Percentiles rank a stretch among this genome's conserved stretches.
Conservation (phyloP, 2,113 vertebrate species). For the Apeltes quadracus region DNA sequence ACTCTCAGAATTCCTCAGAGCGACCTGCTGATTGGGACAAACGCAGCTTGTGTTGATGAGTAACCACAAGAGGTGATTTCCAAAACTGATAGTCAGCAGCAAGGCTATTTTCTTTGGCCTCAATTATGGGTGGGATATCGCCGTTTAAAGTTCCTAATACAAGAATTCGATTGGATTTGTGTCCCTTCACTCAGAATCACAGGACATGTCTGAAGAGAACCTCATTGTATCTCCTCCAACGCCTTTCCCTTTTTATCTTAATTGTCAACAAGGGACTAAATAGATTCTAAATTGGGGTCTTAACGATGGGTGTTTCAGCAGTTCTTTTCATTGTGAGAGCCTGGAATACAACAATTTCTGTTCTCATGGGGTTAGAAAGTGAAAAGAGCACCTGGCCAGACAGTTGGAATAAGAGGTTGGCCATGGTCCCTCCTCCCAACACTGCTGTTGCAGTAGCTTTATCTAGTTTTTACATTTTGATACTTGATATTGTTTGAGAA, state of each 20-base stretch:
- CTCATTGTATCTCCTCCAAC: background rate
- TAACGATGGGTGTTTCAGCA: background rate
- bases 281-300: background rate
- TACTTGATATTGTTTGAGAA: background rate
- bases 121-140: slow-evolving; percentile 51
- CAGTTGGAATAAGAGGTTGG: background rate
- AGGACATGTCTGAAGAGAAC: slow-evolving; percentile 21
- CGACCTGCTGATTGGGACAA: slow-evolving; percentile 61
- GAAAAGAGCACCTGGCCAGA: slow-evolving; percentile 11
- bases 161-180: slow-evolving; percentile 48
- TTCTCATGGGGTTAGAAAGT: background rate
- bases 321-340: background rate
- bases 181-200: slow-evolving; percentile 26
- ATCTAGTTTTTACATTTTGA: slow-evolving; percentile 14
- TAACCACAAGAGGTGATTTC: slow-evolving; percentile 26
- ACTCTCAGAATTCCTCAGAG: slow-evolving; percentile 46
- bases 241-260: background rate
- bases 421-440: slow-evolving; percentile 22
- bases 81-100: slow-evolving; percentile 47
- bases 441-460: slow-evolving; percentile 16
- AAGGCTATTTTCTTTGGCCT: slow-evolving; percentile 56
- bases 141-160: slow-evolving; percentile 62
- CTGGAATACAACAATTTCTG: background rate
- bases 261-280: background rate
- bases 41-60: slow-evolving; percentile 34